Evolutionary conservation across 2,888 invertebrate species (phyloP), one percentile per base, ranked within the genome.

Genomic region (Mythimna impura): DNA sequence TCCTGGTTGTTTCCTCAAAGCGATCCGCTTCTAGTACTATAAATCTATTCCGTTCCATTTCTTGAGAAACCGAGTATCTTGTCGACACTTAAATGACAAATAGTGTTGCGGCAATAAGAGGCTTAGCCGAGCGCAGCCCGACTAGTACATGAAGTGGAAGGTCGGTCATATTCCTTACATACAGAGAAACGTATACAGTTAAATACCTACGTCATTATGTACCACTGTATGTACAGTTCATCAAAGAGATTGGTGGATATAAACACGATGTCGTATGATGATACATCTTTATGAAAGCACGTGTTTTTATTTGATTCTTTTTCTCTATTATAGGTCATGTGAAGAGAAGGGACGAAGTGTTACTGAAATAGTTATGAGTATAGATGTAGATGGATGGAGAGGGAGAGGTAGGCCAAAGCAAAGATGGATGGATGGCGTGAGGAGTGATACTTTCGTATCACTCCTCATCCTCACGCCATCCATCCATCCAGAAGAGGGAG

Each of bases 101-200:
- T 85, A 87, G 84, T 88, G 87, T 86, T 81, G 84, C 78, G 81
- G 87, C 85, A 86, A 84, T 89, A 88, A 87, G 88, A 86, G 81
- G 89, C 87, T 89, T 89, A 89, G 80, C 72, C 74, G 82, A 88
- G 87, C 85, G 87, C 87, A 86, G 79, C 74, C 83, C 86, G 43
- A 75, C 84, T 82, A 78, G 78, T 76, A 78, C 73, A 74, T 68
- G 50, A 63, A 43, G 50, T 66, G 25, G 52, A 62, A 81, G 65
- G 78, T 70, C 62, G 54, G 9, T 20, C 55, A 55, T 81, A 57
- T 78, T 55, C 50, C 50, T 78, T 52, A 55, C 60, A 52, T 25
- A 62, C 10, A 67, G 12, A 17, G 12, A 10, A 6, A 40, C 20
- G 25, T 50, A 34, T 55, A 30, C n/a, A 25, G 12, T n/a, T 55